A percentile compares a stretch with the other conserved stretches of the same genome.
Evolutionary conservation across 2,797 vertebrate species (phyloP).

Genomic region (Ataeniobius toweri): DNA sequence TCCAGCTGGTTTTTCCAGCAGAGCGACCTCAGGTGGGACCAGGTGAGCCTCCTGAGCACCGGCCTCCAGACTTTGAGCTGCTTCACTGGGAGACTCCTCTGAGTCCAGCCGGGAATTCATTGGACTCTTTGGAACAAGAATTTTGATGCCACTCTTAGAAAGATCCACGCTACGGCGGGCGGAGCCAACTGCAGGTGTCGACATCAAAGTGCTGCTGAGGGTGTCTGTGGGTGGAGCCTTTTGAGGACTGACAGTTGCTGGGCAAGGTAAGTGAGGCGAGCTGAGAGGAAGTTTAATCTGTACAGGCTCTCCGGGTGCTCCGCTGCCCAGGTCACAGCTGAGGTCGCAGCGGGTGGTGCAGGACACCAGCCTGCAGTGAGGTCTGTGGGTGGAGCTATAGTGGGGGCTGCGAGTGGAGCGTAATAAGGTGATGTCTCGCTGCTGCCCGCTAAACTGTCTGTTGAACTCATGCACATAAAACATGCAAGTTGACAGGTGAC

Average conservation of each 20-base stretch:
- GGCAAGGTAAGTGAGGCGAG: slow-evolving; percentile 39
- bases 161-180: slow-evolving; percentile 91
- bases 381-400: slow-evolving; percentile 81
- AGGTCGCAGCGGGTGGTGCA: neutral
- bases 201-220: slow-evolving; percentile 6
- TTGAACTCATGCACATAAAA: slow-evolving; percentile 94
- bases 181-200: slow-evolving; percentile 20
- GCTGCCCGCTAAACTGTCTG: slow-evolving; percentile 81
- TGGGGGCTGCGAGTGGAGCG: slow-evolving; percentile 87
- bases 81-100: slow-evolving; percentile 89
- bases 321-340: neutral
- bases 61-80: slow-evolving; percentile 87
- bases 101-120: slow-evolving; percentile 87
- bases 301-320: neutral
- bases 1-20: slow-evolving; percentile 87
- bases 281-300: neutral
- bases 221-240: slow-evolving; percentile 55
- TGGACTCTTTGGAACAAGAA: slow-evolving; percentile 96
- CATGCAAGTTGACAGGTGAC: slow-evolving; percentile 91
- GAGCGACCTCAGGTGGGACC: slow-evolving; percentile 89
- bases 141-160: slow-evolving; percentile 93
- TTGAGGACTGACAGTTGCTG: slow-evolving; percentile 64
- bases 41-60: slow-evolving; percentile 88
- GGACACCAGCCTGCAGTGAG: slow-evolving; percentile 79
- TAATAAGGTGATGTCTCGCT: slow-evolving; percentile 79